These are phyloP conservation scores for Mesocricetus auratus DNA, from an alignment of 2,113 vertebrate genomes.

Conservation along the genomic window DNA sequence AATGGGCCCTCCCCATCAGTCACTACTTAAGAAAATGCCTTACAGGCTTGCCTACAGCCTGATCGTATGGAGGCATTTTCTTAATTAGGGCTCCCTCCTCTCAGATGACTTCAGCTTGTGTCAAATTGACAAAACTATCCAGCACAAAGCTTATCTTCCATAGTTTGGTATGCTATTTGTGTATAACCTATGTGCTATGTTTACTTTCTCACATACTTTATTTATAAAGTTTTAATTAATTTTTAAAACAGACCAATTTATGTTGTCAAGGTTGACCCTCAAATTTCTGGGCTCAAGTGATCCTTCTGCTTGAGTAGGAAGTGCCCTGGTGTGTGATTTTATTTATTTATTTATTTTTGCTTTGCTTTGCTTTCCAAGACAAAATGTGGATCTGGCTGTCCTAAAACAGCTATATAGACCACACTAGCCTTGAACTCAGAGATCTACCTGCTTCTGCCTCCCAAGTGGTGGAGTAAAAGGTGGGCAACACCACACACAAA, in stretches of 20 bases:
- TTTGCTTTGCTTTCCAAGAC: background rate
- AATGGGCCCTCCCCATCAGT: too few species aligned
- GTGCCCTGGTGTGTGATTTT: background rate
- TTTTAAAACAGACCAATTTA: background rate
- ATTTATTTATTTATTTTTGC: background rate
- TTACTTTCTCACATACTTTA: background rate
- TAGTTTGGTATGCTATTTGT: background rate
- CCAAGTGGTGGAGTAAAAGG: background rate
- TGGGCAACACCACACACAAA: background rate
- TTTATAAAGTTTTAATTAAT: background rate
- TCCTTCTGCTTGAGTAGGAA: background rate
- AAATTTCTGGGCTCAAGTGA: background rate
- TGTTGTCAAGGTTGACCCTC: background rate
- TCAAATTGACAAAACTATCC: background rate
- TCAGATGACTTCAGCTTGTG: too few species aligned
- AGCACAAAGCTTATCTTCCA: background rate
- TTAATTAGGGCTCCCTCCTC: too few species aligned
- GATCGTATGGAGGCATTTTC: too few species aligned
- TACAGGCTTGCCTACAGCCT: too few species aligned
- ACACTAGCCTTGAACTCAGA: background rate
- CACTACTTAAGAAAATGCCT: too few species aligned
- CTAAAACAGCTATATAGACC: background rate
- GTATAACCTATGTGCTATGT: background rate
- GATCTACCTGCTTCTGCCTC: background rate
- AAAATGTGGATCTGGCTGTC: background rate